Evolutionary conservation across 2,113 vertebrate species (phyloP), one percentile per base, ranked within the genome.

Genomic region (Perccottus glenii): DNA sequence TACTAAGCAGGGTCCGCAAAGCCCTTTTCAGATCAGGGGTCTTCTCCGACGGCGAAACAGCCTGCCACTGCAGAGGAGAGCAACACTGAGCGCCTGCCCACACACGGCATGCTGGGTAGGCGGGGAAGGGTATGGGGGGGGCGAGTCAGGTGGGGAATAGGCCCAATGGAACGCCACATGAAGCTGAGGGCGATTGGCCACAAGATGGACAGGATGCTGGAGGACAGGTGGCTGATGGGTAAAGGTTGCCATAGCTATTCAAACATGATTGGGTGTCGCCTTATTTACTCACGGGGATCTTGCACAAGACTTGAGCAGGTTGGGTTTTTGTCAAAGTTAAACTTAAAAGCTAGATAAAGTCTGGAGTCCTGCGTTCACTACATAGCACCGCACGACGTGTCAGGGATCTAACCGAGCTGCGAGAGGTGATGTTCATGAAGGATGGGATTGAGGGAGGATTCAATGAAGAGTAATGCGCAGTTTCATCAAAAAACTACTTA

Each of bases 11-110:
- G 82, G 89, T 93, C 93, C 93, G 91, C 92, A 94, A 92, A 72
- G 93, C 93, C 88, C 93, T 92, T 93, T 94, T 94, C 91, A 93
- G 90, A 90, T 94, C 93, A 59, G 93, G 93, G 85, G 93, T 94
- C 93, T 93, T 94, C 92, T 94, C 93, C 90, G 92, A 92, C 40
- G 92, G 92, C 6, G 93, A 93, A 68, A 92, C 92, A 2, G 92
- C 91, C 92, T 93, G 92, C 93, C 93, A 94, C 92, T 93, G 90
- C 78, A 89, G 88, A 94, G 90, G 90, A 93, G 88, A 93, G 89
- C 90, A 91, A 90, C n/a, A 91, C 88, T 89, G 78, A 91, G 82
- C 73, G 76, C 88, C 85, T 87, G 78, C 81, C 85, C 86, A 86
- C 83, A 85, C 82, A 85, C 82, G 79, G 64, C 87, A 89, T 84